Percentiles rank a stretch among this genome's conserved stretches.
Conservation (phyloP, 2,888 invertebrate genomes). For the Panopea generosa region DNA sequence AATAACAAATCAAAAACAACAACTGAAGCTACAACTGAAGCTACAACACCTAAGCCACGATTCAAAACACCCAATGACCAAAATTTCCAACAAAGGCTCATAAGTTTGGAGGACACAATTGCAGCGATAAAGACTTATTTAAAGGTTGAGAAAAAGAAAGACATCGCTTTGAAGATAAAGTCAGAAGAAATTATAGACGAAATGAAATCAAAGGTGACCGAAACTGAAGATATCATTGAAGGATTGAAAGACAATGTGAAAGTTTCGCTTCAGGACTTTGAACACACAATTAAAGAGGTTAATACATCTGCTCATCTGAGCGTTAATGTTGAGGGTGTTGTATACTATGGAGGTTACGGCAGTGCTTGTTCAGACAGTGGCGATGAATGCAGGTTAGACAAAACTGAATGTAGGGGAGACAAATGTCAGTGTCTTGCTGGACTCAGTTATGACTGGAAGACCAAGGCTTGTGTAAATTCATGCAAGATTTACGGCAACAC, state of each 20-base stretch:
- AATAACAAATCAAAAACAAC: too few species aligned
- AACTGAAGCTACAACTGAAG: neutral
- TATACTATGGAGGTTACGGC: slow-evolving; percentile 48
- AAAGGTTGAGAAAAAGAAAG: slow-evolving; percentile 26
- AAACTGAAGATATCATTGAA: slow-evolving; percentile 23
- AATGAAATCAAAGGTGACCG: slow-evolving; percentile 40
- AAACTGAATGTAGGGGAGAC: slow-evolving; percentile 45
- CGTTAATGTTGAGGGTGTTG: slow-evolving; percentile 41
- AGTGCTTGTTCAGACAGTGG: slow-evolving; percentile 33
- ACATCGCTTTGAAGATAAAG: slow-evolving; percentile 13
- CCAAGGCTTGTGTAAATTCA: slow-evolving; percentile 20
- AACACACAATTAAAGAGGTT: slow-evolving; percentile 32
- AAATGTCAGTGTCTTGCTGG: slow-evolving; percentile 53
- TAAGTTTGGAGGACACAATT: slow-evolving; percentile 14
- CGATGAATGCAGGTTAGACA: slow-evolving; percentile 32
- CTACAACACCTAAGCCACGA: too few species aligned
- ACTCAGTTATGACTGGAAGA: slow-evolving; percentile 36
- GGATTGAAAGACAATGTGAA: slow-evolving; percentile 16
- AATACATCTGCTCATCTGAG: slow-evolving; percentile 51
- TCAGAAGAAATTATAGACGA: slow-evolving; percentile 28
- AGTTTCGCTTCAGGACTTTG: slow-evolving; percentile 17
- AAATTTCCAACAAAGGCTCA: slow-evolving; percentile 11
- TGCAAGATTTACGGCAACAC: slow-evolving; percentile 43
- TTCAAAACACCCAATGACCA: too few species aligned
- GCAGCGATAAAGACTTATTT: slow-evolving; percentile 33